Conservation (phyloP, 2,797 vertebrate genomes). For the Scyliorhinus canicula region DNA sequence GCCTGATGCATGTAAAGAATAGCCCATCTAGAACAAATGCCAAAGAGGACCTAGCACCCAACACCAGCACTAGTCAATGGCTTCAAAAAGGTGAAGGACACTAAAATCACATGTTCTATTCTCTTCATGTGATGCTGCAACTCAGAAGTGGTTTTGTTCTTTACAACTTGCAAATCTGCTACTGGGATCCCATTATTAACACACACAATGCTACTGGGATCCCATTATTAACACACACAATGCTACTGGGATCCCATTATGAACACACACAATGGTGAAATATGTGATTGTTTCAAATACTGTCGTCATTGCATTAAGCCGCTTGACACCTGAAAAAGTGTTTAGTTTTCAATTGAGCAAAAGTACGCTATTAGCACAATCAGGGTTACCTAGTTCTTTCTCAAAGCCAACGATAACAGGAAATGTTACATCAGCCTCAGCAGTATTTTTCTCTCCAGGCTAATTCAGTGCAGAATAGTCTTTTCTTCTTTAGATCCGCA, state of each 20-base stretch:
- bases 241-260: background rate
- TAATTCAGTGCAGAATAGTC: background rate
- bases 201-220: background rate
- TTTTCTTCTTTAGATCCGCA: conserved; percentile 3
- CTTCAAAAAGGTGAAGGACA: background rate
- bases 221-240: background rate
- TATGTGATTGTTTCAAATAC: background rate
- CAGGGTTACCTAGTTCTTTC: background rate
- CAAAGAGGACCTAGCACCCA: background rate
- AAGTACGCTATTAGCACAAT: background rate
- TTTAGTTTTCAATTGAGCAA: background rate
- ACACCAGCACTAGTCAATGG: background rate
- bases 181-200: background rate
- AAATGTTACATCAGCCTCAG: background rate
- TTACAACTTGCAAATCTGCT: background rate
- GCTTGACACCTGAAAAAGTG: background rate
- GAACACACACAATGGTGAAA: background rate
- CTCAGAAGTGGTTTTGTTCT: background rate
- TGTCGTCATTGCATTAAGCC: background rate
- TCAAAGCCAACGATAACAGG: conserved; percentile 19
- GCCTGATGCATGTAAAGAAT: background rate
- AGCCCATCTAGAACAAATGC: background rate
- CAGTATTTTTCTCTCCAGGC: background rate
- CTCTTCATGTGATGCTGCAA: background rate
- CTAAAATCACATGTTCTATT: background rate